A percentile compares a stretch with the other conserved stretches of the same genome.
Conservation (phyloP, 2,797 vertebrate genomes). For the Taeniopygia guttata region DNA sequence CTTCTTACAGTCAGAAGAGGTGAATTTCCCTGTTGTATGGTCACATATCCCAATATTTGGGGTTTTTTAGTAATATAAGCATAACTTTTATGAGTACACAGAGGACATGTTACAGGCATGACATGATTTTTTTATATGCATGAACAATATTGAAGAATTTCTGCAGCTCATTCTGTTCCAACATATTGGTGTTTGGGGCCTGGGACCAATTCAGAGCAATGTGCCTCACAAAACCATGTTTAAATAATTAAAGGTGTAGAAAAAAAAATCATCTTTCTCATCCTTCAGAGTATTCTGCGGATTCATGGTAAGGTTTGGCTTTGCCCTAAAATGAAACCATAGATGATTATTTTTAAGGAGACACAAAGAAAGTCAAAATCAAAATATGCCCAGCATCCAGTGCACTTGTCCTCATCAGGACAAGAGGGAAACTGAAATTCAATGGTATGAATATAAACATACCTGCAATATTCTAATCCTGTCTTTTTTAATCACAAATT, state of each 20-base stretch:
- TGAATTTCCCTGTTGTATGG: neutral
- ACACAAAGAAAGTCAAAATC: neutral
- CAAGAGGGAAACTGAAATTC: neutral
- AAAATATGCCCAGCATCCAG: neutral
- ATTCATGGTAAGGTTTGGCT: neutral
- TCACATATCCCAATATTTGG: neutral
- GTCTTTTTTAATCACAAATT: neutral
- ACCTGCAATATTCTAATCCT: neutral
- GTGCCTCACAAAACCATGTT: neutral
- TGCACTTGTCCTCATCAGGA: neutral
- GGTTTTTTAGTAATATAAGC: fast-evolving
- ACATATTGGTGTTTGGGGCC: neutral
- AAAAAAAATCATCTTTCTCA: neutral
- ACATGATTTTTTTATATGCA: fast-evolving
- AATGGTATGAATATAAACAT: neutral
- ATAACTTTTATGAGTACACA: neutral
- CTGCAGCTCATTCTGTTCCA: neutral
- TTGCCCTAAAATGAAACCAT: neutral
- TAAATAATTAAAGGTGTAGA: neutral
- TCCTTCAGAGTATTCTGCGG: neutral
- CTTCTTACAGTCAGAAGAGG: neutral
- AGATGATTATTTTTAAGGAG: neutral
- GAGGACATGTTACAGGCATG: neutral
- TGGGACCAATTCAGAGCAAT: neutral
- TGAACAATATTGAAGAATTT: neutral